A percentile compares a stretch with the other conserved stretches of the same genome.
These are phyloP conservation scores for Terrapene triunguis DNA, from an alignment of 2,113 vertebrate genomes.

Conservation along the genomic window DNA sequence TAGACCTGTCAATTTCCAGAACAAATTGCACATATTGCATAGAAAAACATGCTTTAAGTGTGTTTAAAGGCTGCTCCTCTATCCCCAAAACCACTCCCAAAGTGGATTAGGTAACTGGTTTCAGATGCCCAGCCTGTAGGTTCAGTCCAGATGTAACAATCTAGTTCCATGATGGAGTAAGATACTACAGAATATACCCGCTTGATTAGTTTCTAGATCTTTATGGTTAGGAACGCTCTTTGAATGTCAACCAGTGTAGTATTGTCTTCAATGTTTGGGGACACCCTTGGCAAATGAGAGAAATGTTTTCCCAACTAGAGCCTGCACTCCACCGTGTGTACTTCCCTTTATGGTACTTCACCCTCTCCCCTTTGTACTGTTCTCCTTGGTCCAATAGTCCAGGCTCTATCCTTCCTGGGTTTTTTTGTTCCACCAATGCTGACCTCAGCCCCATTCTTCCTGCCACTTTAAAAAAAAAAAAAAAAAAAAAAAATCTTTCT, in stretches of 20 bases:
- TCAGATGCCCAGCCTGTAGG: neutral
- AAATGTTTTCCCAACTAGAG: neutral
- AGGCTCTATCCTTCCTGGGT: neutral
- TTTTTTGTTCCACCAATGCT: accelerated
- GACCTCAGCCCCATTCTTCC: neutral
- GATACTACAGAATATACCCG: neutral
- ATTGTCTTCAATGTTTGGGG: neutral
- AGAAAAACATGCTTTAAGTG: neutral
- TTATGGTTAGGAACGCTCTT: constrained; percentile 4
- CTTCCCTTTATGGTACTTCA: neutral
- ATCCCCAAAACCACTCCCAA: neutral
- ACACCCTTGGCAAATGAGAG: neutral
- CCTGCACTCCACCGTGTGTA: neutral
- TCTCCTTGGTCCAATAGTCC: neutral
- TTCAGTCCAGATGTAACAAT: neutral
- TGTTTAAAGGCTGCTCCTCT: neutral
- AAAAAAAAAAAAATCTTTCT: no score
- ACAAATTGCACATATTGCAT: neutral
- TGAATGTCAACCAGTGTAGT: neutral
- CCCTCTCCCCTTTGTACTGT: neutral
- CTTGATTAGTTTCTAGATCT: neutral
- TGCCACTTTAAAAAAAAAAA: neutral
- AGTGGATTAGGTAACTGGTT: neutral
- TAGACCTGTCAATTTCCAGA: neutral
- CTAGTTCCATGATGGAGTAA: neutral